These are phyloP conservation scores for Ciconia nigra DNA, from an alignment of 2,797 vertebrate genomes.

Conservation along the genomic window DNA sequence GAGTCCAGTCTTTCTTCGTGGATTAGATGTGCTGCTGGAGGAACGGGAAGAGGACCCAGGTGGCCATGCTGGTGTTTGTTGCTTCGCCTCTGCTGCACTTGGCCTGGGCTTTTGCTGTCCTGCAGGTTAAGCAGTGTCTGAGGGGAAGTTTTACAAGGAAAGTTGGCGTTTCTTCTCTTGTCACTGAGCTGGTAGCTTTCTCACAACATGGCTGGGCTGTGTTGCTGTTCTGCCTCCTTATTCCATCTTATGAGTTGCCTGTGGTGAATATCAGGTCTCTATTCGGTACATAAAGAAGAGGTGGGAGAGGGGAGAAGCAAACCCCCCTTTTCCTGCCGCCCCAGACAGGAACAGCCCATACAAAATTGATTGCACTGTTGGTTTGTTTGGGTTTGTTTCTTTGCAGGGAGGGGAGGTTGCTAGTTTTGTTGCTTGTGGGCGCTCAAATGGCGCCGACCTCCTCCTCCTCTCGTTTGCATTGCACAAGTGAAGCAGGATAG, in stretches of 20 bases:
- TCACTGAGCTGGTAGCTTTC: background rate
- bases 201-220: fast-evolving
- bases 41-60: background rate
- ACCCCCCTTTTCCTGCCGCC: fast-evolving
- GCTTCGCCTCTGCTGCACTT: background rate
- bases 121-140: background rate
- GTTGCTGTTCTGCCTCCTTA: background rate
- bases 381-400: background rate
- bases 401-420: background rate
- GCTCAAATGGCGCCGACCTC: background rate
- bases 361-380: background rate
- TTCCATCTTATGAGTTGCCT: background rate
- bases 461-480: background rate
- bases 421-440: background rate
- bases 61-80: fast-evolving
- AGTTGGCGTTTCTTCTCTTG: background rate
- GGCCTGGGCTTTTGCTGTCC: background rate
- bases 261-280: background rate
- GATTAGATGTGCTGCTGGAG: background rate
- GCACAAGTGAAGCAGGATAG: background rate
- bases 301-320: background rate
- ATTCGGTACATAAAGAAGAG: background rate
- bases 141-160: background rate
- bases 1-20: background rate
- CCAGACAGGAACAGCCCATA: background rate